Evolutionary conservation across 2,888 invertebrate genomes (phyloP).

Genomic region (Morpho achilles): DNA sequence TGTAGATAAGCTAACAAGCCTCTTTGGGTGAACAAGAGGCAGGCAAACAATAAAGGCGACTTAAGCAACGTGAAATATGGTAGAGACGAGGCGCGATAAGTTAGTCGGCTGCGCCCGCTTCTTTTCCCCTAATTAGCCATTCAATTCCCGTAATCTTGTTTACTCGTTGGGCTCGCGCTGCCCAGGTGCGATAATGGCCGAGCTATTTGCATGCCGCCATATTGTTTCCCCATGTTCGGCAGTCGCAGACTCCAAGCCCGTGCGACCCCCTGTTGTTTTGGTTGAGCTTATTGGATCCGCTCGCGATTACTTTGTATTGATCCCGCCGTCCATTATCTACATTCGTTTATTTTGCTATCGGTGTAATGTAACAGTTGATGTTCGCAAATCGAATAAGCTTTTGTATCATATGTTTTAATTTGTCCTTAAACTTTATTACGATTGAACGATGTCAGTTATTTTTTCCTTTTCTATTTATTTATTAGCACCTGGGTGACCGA

Average conservation of each 20-base stretch:
- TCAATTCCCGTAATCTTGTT: conserved; percentile 79
- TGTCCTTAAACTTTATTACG: conserved; percentile 24
- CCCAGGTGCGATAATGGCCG: conserved; percentile 79
- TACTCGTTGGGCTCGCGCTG: conserved; percentile 69
- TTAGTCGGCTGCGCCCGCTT: conserved; percentile 63
- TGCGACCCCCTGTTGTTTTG: conserved; percentile 73
- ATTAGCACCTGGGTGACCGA: no score
- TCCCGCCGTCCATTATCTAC: conserved; percentile 75
- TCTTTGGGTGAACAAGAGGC: conserved; percentile 72
- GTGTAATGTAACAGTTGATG: conserved; percentile 66
- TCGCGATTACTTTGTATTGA: conserved; percentile 79
- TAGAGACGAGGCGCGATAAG: conserved; percentile 68
- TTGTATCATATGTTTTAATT: conserved; percentile 42
- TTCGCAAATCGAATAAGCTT: conserved; percentile 55
- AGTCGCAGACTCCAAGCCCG: conserved; percentile 54
- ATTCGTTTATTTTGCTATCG: conserved; percentile 74
- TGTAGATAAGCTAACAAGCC: conserved; percentile 72
- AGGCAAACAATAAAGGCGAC: conserved; percentile 70
- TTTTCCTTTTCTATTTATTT: no score
- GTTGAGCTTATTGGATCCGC: conserved; percentile 76
- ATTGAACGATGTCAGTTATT: neutral
- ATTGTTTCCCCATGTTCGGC: conserved; percentile 73
- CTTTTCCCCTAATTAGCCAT: conserved; percentile 79
- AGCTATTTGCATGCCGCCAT: conserved; percentile 79
- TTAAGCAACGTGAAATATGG: conserved; percentile 75